phyloP scores from a whole-genome alignment of 2,888 invertebrate species.

The Girardia tigrina region DNA sequence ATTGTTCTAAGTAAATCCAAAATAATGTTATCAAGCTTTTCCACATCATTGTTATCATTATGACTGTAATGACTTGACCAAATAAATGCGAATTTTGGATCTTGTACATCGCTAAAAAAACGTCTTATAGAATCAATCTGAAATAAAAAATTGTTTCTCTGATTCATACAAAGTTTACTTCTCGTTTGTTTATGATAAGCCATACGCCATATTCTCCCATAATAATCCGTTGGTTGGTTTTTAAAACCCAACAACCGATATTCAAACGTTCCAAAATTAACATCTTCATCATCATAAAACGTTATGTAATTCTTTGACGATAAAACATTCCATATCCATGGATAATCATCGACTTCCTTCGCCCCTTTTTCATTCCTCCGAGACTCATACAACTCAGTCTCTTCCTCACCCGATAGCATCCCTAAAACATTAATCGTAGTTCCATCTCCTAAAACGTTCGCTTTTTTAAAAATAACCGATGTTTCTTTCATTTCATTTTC shows the following conservation, averaged over 20 bases:
- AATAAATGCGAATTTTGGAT: constrained; percentile 65
- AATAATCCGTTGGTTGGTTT: constrained; percentile 72
- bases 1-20: constrained; percentile 53
- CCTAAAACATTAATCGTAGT: constrained; percentile 57
- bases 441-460: constrained; percentile 52
- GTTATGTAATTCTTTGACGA: constrained; percentile 55
- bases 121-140: too few species aligned
- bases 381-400: constrained; percentile 73
- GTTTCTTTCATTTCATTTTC: constrained; percentile 57
- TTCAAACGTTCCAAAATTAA: constrained; percentile 70
- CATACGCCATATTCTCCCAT: constrained; percentile 61
- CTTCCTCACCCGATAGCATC: constrained; percentile 65
- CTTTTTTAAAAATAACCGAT: constrained; percentile 59
- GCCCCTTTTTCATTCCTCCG: constrained; percentile 58
- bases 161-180: constrained; percentile 57
- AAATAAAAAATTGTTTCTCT: constrained; percentile 57
- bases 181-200: constrained; percentile 26
- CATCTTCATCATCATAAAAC: constrained; percentile 73
- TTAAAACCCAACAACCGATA: constrained; percentile 74
- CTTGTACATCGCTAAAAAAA: constrained; percentile 57
- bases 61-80: constrained; percentile 79
- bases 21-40: constrained; percentile 64
- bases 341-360: constrained; percentile 62
- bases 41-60: constrained; percentile 66
- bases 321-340: constrained; percentile 71